A percentile compares a stretch with the other conserved stretches of the same genome.
These are phyloP conservation scores for Nysson spinosus DNA, from an alignment of 2,888 invertebrate species.

Conservation along the genomic window DNA sequence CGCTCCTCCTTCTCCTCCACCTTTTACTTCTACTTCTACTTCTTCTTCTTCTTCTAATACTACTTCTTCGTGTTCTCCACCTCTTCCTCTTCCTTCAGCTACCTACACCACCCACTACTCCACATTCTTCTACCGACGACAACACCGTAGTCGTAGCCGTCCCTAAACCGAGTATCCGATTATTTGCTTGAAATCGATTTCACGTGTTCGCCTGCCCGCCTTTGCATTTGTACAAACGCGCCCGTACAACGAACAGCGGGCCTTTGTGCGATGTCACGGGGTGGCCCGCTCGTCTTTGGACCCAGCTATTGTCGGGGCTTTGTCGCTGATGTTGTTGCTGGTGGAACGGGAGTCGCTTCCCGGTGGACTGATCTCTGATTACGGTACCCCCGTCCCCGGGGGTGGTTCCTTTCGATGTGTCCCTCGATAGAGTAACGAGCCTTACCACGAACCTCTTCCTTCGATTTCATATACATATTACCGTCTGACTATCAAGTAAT, in stretches of 20 bases:
- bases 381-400: conserved; percentile 35
- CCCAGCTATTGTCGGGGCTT: conserved; percentile 31
- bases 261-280: conserved; percentile 59
- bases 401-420: neutral
- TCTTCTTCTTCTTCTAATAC: neutral
- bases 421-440: neutral
- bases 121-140: conserved; percentile 42
- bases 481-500: no score
- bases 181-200: conserved; percentile 77
- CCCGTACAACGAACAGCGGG: conserved; percentile 58
- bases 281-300: conserved; percentile 38
- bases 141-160: conserved; percentile 43
- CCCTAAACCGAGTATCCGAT: conserved; percentile 73
- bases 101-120: conserved; percentile 36
- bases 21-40: conserved; percentile 33
- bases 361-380: conserved; percentile 42
- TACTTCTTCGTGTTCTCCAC: conserved; percentile 28
- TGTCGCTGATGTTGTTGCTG: conserved; percentile 32
- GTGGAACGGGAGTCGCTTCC: no score
- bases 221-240: conserved; percentile 66
- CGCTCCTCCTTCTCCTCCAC: conserved; percentile 61
- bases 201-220: conserved; percentile 70
- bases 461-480: no score
- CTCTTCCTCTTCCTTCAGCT: conserved; percentile 32
- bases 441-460: neutral